Conservation (phyloP, 2,797 vertebrate genomes). For the Hoplostethus mediterraneus region DNA sequence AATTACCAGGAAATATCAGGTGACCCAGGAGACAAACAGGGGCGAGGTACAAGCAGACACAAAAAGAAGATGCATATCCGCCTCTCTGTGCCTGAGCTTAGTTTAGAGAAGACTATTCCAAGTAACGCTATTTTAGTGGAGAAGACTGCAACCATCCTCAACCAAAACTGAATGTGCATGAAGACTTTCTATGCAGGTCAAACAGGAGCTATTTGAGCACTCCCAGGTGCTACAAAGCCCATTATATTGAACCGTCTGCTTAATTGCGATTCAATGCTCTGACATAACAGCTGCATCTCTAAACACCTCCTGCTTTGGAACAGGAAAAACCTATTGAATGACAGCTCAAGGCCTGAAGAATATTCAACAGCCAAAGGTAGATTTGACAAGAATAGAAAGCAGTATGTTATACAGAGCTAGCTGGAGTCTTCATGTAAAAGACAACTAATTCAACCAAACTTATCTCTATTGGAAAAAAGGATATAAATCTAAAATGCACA, state of each 20-base stretch:
- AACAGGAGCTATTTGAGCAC: slow-evolving; percentile 21
- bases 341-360: slow-evolving; percentile 13
- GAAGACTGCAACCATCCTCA: background rate
- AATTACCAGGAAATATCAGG: slow-evolving; percentile 31
- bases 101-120: background rate
- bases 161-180: slow-evolving; percentile 11
- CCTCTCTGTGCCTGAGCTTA: slow-evolving; percentile 1
- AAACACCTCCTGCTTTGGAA: background rate
- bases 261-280: background rate
- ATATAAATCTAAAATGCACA: background rate
- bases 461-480: background rate
- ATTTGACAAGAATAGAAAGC: slow-evolving; percentile 20
- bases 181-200: slow-evolving; percentile 7
- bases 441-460: background rate
- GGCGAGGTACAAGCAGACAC: background rate
- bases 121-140: background rate
- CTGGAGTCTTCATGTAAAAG: background rate
- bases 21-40: slow-evolving; percentile 10
- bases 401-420: slow-evolving; percentile 24
- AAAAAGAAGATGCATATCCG: slow-evolving; percentile 1
- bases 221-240: slow-evolving; percentile 17
- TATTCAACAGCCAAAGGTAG: slow-evolving; percentile 13
- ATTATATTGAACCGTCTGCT: slow-evolving; percentile 32
- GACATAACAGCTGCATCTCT: slow-evolving; percentile 5
- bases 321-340: background rate